These are phyloP conservation scores for Acanthosepion pharaonis DNA, from an alignment of 2,888 invertebrate genomes.

Conservation along the genomic window DNA sequence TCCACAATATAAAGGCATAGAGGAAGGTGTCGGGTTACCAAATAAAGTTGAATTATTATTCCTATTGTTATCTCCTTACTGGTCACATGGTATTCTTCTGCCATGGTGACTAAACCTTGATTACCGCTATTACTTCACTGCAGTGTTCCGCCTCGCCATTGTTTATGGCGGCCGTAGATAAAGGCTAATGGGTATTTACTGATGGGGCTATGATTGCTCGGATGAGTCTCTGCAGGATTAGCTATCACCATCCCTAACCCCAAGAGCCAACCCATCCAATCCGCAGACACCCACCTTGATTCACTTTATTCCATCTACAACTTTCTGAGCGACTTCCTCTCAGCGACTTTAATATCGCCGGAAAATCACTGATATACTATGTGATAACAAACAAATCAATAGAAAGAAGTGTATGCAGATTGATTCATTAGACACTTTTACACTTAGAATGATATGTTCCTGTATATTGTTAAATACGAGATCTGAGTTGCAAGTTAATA, in stretches of 20 bases:
- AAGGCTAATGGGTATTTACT: conserved; percentile 33
- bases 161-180: conserved; percentile 20
- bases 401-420: background rate
- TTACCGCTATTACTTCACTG: background rate
- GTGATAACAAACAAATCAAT: background rate
- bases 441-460: background rate
- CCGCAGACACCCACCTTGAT: background rate
- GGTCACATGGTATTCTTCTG: conserved; percentile 33
- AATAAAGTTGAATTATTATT: conserved; percentile 33
- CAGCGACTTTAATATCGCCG: background rate
- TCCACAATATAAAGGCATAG: background rate
- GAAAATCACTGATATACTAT: background rate
- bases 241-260: background rate
- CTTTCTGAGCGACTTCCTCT: background rate
- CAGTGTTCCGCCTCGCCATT: background rate
- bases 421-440: background rate
- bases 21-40: background rate
- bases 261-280: background rate
- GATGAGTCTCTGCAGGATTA: conserved; percentile 8
- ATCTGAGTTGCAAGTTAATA: background rate
- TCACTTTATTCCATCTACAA: background rate
- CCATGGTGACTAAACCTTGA: conserved; percentile 33
- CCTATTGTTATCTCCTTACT: conserved; percentile 33
- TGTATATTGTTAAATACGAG: background rate
- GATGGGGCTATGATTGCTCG: conserved; percentile 25